Evolutionary conservation across 2,888 invertebrate species (phyloP).

Genomic region (Aricia artaxerxes): DNA sequence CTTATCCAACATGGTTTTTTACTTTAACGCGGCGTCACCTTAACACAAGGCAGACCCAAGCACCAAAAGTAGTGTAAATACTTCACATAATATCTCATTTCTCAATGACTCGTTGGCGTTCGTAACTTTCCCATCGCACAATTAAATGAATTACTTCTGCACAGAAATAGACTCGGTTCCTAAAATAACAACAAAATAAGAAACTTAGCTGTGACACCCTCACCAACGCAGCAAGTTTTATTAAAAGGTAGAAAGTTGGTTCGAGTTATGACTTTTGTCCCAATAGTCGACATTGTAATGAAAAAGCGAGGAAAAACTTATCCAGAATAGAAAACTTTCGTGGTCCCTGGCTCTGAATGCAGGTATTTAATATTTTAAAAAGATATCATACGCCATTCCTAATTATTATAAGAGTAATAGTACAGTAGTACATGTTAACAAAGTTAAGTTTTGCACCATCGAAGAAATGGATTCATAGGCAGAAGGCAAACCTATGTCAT

Average conservation of each 20-base stretch:
- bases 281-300: not conserved
- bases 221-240: constrained; percentile 9
- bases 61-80: too few relatives aligned
- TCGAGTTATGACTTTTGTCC: not conserved
- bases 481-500: too few relatives aligned
- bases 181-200: constrained; percentile 4
- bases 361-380: not conserved
- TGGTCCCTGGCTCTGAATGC: not conserved
- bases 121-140: not conserved
- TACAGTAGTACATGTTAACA: too few relatives aligned
- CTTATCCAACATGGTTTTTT: too few relatives aligned
- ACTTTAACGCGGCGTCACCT: too few relatives aligned
- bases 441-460: too few relatives aligned
- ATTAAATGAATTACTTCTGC: not conserved
- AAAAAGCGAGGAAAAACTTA: not conserved
- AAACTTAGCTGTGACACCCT: not conserved
- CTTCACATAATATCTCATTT: too few relatives aligned
- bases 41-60: too few relatives aligned
- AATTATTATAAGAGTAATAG: too few relatives aligned
- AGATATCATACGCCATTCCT: too few relatives aligned
- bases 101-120: too few relatives aligned
- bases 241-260: not conserved
- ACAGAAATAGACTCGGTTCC: not conserved
- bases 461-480: too few relatives aligned
- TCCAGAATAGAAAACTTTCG: not conserved